Base-by-base conservation (phyloP, 1,140 invertebrate genomes). In the Luehdorfia chinensis region DNA sequence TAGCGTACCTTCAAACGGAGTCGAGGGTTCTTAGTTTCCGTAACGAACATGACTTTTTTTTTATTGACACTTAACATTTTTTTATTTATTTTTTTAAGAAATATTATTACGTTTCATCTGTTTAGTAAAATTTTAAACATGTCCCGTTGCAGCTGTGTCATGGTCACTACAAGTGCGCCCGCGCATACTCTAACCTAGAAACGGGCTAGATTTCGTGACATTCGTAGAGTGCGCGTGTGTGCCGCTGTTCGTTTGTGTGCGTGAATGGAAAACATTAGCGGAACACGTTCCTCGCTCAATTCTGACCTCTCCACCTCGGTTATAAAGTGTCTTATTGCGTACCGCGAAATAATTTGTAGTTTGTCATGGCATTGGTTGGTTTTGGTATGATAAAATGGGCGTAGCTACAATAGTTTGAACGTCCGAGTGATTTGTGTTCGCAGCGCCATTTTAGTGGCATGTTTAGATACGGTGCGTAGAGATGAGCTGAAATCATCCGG, bases 121-220 rank as follows among this genome's bases (percentile, higher is more conserved):
- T n/a, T n/a, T n/a, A n/a, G n/a, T n/a, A n/a, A n/a, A n/a, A 21
- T 21, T 25, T 21, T 13, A 37, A 37, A 12, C 19, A 21, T 37
- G 9, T 37, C 9, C 5, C 8, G 13, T 21, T 36, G 5, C 9
- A 11, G 1, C 12, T 30, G 49, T 52, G 27, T 23, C 47, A 54
- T 79, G 64, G 76, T 34, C 48, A 69, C 58, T 52, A 28, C 12
- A 57, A 34, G 52, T 62, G 66, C 75, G 75, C 79, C 58, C 64
- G 74, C 75, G 75, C 77, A 76, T 68, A 59, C 47, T 73, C 70
- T 80, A 84, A 81, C 80, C 80, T 84, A 84, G 70, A 84, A 84
- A 81, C 75, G 66, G 57, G 69, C 59, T 72, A 56, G 74, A 81
- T 81, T 84, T 84, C 75, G 80, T 84, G 80, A 84, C 80, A 81